Conservation (phyloP, 2,113 vertebrate genomes). For the Xenopus borealis region DNA sequence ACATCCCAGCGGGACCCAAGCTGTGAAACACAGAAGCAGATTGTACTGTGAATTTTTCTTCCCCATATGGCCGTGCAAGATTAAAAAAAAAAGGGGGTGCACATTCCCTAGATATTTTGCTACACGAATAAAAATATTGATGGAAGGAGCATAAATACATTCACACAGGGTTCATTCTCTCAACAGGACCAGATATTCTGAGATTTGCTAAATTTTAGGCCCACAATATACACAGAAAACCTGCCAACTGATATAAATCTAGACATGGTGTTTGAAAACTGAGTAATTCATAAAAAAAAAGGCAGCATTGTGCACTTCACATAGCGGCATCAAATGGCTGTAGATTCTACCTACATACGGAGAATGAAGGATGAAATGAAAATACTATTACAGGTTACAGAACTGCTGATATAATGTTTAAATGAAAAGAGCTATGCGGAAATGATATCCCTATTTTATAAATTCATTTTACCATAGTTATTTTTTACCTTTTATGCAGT, state of each 20-base stretch:
- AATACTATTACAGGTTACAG: too few species aligned
- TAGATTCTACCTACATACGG: too few species aligned
- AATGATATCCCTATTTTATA: too few species aligned
- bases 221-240: slow-evolving; percentile 13
- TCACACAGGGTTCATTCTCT: slow-evolving; percentile 17
- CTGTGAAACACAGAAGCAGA: slow-evolving; percentile 42
- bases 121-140: slow-evolving; percentile 30
- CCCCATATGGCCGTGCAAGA: slow-evolving; percentile 28
- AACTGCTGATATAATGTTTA: too few species aligned
- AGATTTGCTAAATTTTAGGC: slow-evolving; percentile 11
- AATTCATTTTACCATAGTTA: too few species aligned
- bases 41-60: slow-evolving; percentile 23
- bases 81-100: slow-evolving; percentile 11
- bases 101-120: slow-evolving; percentile 28
- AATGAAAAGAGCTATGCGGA: too few species aligned
- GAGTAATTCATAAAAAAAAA: too few species aligned
- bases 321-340: too few species aligned
- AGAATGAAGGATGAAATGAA: too few species aligned
- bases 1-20: slow-evolving; percentile 28
- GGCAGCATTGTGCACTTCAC: too few species aligned
- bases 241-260: slow-evolving; percentile 22
- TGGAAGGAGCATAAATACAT: slow-evolving; percentile 25
- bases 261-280: too few species aligned
- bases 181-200: slow-evolving; percentile 17
- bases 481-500: too few species aligned